phyloP scores from a whole-genome alignment of 2,888 invertebrate genomes.

The Catocala fraxini region DNA sequence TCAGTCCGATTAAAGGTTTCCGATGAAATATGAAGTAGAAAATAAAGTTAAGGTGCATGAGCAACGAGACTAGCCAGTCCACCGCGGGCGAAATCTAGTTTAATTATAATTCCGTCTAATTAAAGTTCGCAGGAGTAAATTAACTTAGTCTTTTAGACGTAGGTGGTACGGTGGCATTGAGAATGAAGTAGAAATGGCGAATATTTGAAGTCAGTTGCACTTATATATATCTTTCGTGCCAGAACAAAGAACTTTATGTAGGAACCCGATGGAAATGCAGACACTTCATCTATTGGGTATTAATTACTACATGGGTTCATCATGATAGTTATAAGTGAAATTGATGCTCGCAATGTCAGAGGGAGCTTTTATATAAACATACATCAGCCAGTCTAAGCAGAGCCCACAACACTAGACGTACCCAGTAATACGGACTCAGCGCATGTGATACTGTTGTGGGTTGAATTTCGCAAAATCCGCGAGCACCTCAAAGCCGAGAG shows the following conservation, averaged over 20 bases:
- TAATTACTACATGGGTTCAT: too few species aligned
- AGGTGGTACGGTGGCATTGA: too few species aligned
- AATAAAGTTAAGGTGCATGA: constrained; percentile 4
- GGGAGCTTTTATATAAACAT: too few species aligned
- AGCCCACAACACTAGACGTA: background rate
- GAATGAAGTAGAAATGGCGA: too few species aligned
- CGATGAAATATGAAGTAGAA: constrained; percentile 15
- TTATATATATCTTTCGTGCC: too few species aligned
- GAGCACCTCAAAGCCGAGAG: background rate
- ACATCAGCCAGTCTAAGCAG: background rate
- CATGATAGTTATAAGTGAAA: too few species aligned
- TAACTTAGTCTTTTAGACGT: background rate
- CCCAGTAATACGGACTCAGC: background rate
- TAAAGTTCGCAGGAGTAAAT: constrained; percentile 6
- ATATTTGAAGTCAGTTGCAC: too few species aligned
- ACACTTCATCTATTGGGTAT: too few species aligned
- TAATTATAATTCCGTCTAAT: constrained; percentile 16
- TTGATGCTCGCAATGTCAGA: too few species aligned
- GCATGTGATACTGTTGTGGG: background rate
- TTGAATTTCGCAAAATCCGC: constrained; percentile 1
- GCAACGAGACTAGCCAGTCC: constrained; percentile 6
- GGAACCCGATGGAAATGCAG: too few species aligned
- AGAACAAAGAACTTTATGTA: too few species aligned
- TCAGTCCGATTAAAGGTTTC: constrained; percentile 9
- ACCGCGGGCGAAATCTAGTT: constrained; percentile 7